These are phyloP conservation scores for Melanotaenia maccullochi DNA, from an alignment of 2,797 vertebrate genomes.

Conservation along the genomic window DNA sequence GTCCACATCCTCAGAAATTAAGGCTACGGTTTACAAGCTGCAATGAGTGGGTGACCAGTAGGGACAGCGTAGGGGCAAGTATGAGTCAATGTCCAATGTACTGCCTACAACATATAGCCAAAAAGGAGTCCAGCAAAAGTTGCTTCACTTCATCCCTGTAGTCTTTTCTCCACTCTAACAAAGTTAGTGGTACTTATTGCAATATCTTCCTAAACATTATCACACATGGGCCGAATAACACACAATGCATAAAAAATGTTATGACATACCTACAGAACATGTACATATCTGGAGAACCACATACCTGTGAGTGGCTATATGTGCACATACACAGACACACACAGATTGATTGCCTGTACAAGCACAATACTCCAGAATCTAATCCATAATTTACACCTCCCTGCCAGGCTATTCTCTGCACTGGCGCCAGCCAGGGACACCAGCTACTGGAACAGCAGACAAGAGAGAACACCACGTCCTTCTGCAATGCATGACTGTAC, in stretches of 20 bases:
- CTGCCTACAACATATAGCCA: too few species aligned
- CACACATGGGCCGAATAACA: not conserved
- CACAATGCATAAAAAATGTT: slow-evolving; percentile 3
- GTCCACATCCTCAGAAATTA: not conserved
- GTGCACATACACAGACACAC: slow-evolving; percentile 16
- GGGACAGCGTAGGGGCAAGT: not conserved
- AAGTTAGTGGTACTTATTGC: slow-evolving; percentile 18
- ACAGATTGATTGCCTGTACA: slow-evolving; percentile 41
- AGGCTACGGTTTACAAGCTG: not conserved
- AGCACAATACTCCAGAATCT: slow-evolving; percentile 62
- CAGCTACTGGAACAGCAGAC: slow-evolving; percentile 72
- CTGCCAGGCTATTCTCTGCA: slow-evolving; percentile 71
- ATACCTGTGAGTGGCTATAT: slow-evolving; percentile 15
- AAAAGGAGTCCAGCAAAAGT: not conserved
- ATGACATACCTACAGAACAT: slow-evolving; percentile 13
- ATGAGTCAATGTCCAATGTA: not conserved
- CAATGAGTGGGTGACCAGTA: not conserved
- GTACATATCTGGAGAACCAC: slow-evolving; percentile 17
- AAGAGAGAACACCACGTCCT: slow-evolving; percentile 69
- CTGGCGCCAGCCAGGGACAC: slow-evolving; percentile 74
- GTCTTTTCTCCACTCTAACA: slow-evolving; percentile 5
- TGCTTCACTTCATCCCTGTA: not conserved
- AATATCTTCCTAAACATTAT: slow-evolving; percentile 38
- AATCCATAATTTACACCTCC: slow-evolving; percentile 81
- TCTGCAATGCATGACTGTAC: slow-evolving; percentile 46